Base-by-base conservation (phyloP, 2,113 vertebrate species). In the Tachycineta bicolor region DNA sequence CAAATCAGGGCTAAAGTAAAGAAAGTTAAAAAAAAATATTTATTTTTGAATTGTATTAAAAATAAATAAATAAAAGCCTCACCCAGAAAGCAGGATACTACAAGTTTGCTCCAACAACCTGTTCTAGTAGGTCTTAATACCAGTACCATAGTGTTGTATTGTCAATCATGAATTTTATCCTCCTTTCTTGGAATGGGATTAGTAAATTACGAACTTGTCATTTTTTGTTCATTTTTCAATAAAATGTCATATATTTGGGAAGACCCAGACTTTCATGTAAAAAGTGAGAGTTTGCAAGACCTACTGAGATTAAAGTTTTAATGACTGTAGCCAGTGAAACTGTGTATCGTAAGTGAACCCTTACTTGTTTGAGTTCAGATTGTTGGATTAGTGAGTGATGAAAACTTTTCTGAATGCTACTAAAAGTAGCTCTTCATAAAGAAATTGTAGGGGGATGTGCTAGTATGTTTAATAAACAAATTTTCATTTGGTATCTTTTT, bases 301-400 rank as follows among this genome's bases (percentile, higher is more conserved):
- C 19, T 80, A 10, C 11, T 23, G 31, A 62, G 13, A 43, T 63
- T 7, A 26, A 81, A 29, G 6, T 81, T 84, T 53, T 62, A 79
- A 20, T 75, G 29, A 31, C 46, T 74, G 1, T 49, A 65, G 56
- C 47, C 73, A 46, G 9, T 68, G 34, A 77, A 89, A 28, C 31
- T 46, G 3, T n/a, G 3, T 41, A 22, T 43, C 1, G 1, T 55
- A 69, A 55, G 4, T 1, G 0, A 20, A 37, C 10, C 78, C 19
- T 37, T 62, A 50, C 17, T 67, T 91, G 25, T 71, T 33, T 15
- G 10, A 50, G 26, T 88, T 75, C 24, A 60, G n/a, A 76, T 47
- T 76, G 11, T 92, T 92, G 19, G 18, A 44, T 76, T 88, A 55
- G 8, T 53, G 58, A 71, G 6, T 24, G 13, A 63, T 50, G 52